Percentiles rank a stretch among this genome's conserved stretches.
These are phyloP conservation scores for Anas bernieri DNA, from an alignment of 2,797 vertebrate genomes.

Conservation along the genomic window DNA sequence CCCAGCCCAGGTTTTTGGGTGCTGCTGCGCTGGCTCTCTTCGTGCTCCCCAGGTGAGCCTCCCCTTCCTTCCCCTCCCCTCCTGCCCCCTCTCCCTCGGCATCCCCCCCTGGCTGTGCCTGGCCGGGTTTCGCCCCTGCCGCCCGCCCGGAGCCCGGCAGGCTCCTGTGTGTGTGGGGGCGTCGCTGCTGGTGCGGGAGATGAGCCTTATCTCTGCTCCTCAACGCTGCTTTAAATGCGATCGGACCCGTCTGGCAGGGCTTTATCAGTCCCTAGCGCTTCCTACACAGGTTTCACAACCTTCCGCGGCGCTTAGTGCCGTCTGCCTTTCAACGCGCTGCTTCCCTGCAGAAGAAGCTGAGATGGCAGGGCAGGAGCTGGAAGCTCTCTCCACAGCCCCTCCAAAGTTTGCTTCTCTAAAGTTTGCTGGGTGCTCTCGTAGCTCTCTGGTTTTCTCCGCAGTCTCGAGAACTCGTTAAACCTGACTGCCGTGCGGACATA, in stretches of 20 bases:
- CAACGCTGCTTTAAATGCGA: slow-evolving; percentile 32
- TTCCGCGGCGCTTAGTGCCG: not conserved
- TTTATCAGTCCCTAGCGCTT: slow-evolving; percentile 13
- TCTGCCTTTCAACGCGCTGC: not conserved
- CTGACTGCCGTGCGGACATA: not conserved
- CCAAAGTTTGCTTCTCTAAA: not conserved
- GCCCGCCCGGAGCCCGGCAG: not conserved
- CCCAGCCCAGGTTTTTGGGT: not conserved
- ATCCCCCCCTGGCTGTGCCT: not conserved
- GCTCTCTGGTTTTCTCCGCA: not conserved
- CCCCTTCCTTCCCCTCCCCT: not conserved
- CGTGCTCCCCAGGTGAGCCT: not conserved
- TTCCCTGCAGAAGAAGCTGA: not conserved
- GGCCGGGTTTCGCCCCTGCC: not conserved
- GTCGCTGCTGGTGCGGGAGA: not conserved
- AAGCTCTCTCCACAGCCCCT: not conserved
- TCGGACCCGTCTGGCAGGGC: slow-evolving; percentile 52
- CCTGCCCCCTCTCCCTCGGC: not conserved
- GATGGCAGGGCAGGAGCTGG: not conserved
- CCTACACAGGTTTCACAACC: slow-evolving; percentile 57
- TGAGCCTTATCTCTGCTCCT: not conserved
- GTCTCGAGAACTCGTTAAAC: not conserved
- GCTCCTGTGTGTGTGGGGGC: accelerated
- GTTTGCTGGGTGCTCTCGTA: not conserved
- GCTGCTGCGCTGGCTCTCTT: not conserved